A percentile compares a stretch with the other conserved stretches of the same genome.
Conservation (phyloP, 2,797 vertebrate species). For the Dicrostonyx torquatus region DNA sequence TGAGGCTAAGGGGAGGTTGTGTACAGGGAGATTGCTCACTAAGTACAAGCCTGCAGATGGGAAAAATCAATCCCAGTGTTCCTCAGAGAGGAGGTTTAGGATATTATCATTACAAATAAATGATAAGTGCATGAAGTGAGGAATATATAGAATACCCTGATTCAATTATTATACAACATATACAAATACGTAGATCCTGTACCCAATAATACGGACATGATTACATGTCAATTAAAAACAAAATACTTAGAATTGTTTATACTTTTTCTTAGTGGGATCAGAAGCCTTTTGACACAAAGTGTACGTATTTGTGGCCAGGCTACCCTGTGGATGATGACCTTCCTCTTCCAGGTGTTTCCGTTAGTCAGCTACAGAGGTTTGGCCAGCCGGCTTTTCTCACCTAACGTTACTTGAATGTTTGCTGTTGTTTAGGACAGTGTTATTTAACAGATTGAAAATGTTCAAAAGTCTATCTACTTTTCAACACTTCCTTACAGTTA, state of each 20-base stretch:
- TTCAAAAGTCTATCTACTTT: conserved; percentile 21
- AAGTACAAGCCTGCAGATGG: neutral
- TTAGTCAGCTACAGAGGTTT: neutral
- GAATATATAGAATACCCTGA: neutral
- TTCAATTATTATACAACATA: neutral
- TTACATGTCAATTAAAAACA: neutral
- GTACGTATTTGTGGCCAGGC: neutral
- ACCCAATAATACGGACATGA: neutral
- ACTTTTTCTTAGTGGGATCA: neutral
- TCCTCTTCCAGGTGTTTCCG: conserved; percentile 17
- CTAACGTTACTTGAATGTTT: conserved; percentile 1
- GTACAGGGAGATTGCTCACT: neutral
- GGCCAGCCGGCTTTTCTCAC: neutral
- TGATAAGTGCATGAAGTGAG: neutral
- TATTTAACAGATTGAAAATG: conserved; percentile 22
- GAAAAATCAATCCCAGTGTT: neutral
- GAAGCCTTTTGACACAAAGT: conserved; percentile 7
- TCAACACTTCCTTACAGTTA: neutral
- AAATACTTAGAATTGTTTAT: neutral
- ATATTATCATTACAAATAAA: neutral
- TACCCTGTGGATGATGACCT: neutral
- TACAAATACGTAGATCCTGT: neutral
- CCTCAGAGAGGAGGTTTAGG: neutral
- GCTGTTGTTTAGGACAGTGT: neutral
- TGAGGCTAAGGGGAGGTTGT: neutral